Base-by-base conservation (phyloP, 1,140 invertebrate genomes). In the Hetaerina americana region DNA sequence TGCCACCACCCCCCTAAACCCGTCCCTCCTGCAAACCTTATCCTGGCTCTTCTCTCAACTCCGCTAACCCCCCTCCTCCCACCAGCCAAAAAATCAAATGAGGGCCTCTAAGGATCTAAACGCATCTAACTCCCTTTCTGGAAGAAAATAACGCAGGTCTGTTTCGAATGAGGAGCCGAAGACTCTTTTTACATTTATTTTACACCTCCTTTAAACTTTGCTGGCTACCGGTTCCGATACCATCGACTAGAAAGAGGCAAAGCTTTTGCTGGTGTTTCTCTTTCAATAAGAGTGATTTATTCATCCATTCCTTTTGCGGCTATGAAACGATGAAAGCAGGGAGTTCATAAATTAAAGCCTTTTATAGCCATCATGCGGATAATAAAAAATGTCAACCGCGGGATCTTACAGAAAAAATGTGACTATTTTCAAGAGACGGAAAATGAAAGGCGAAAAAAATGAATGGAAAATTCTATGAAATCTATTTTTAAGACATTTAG, bases 341-440 rank as follows among this genome's bases (percentile, higher is more conserved):
- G n/a, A n/a, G n/a, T n/a, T n/a, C n/a, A n/a, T 12, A 57, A 57
- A 57, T 57, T 57, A 22, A 22, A 12, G 12, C 49, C 76, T 79
- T 73, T 75, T 71, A 78, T 76, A 24, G 24, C 67, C 12, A 25
- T 10, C 25, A 57, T 12, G n/a, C n/a, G 27, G 15, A 25, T n/a
- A 57, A 12, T 57, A 12, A 22, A 12, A 12, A 57, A 57, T n/a
- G n/a, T n/a, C n/a, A n/a, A n/a, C n/a, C n/a, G n/a, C n/a, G n/a
- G n/a, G n/a, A n/a, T n/a, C n/a, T n/a, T n/a, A 12, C 12, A 57
- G 22, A 57, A 57, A n/a, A n/a, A n/a, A n/a, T n/a, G n/a, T n/a
- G n/a, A n/a, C n/a, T n/a, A n/a, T n/a, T n/a, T n/a, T n/a, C n/a
- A n/a, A n/a, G n/a, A n/a, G n/a, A n/a, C n/a, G n/a, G n/a, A n/a